Conservation (phyloP, 2,888 invertebrate genomes). For the Ornithoptera alexandrae region DNA sequence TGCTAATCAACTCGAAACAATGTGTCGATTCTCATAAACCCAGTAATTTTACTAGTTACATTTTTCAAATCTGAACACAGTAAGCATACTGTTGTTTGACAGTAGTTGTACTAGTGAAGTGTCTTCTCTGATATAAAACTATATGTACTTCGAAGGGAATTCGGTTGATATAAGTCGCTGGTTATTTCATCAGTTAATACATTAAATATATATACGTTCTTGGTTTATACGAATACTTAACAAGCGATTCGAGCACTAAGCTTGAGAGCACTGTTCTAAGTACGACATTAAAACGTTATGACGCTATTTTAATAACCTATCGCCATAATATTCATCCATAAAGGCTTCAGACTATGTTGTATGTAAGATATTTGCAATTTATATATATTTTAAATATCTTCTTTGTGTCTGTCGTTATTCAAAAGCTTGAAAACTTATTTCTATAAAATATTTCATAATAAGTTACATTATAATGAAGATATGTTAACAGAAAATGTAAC, state of each 20-base stretch:
- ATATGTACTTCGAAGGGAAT: not conserved
- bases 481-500: too few relatives aligned
- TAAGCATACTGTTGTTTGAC: too few relatives aligned
- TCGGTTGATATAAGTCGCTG: not conserved
- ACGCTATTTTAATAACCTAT: constrained; percentile 27
- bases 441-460: too few relatives aligned
- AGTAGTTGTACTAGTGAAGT: too few relatives aligned
- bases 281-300: constrained; percentile 27
- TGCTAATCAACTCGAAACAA: too few relatives aligned
- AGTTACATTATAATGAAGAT: too few relatives aligned
- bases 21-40: too few relatives aligned
- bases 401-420: not conserved
- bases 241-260: constrained; percentile 18
- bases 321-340: constrained; percentile 22
- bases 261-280: constrained; percentile 15
- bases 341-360: constrained; percentile 15
- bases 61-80: too few relatives aligned
- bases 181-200: not conserved
- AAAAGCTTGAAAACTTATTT: not conserved
- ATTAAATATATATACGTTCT: not conserved
- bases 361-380: not conserved
- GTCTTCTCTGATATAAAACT: not conserved
- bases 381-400: not conserved
- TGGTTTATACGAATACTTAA: constrained; percentile 21
- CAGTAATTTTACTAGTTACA: too few relatives aligned